phyloP scores from a whole-genome alignment of 2,797 vertebrate genomes.

The Podarcis lilfordi region DNA sequence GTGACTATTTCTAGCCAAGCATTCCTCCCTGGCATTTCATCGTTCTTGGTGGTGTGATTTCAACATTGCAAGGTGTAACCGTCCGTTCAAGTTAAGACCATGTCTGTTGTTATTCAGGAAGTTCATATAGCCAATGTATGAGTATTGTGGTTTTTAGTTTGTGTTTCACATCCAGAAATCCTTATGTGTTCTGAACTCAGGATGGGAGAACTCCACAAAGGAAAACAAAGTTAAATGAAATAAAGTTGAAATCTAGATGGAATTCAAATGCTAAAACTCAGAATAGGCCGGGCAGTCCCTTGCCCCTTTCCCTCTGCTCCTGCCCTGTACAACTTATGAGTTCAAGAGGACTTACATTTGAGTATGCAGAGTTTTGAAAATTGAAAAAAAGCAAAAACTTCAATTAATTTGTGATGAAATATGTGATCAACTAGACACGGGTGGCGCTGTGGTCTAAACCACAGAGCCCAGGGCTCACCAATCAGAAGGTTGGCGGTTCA shows the following conservation, averaged over 20 bases:
- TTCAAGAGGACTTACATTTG: too few relatives aligned
- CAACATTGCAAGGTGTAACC: not conserved
- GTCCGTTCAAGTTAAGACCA: conserved; percentile 7
- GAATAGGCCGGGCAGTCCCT: not conserved
- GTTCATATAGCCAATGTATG: not conserved
- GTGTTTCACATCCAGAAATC: not conserved
- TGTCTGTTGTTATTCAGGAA: not conserved
- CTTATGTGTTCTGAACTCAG: not conserved
- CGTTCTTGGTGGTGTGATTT: not conserved
- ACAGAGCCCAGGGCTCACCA: too few relatives aligned
- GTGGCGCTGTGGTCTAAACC: too few relatives aligned
- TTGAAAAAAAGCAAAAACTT: not conserved
- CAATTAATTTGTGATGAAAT: not conserved
- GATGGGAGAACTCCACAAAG: not conserved
- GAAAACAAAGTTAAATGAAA: not conserved
- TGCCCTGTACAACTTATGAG: not conserved
- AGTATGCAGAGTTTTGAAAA: not conserved
- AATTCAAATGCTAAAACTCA: not conserved
- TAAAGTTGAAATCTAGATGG: not conserved
- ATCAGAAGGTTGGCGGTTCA: too few relatives aligned
- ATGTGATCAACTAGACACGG: too few relatives aligned
- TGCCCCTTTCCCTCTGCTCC: not conserved
- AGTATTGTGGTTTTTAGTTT: not conserved
- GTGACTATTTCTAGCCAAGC: not conserved
- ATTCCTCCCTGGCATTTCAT: not conserved